These are phyloP conservation scores for Pyrocephalus nanus DNA, from an alignment of 2,797 vertebrate species.

Conservation along the genomic window DNA sequence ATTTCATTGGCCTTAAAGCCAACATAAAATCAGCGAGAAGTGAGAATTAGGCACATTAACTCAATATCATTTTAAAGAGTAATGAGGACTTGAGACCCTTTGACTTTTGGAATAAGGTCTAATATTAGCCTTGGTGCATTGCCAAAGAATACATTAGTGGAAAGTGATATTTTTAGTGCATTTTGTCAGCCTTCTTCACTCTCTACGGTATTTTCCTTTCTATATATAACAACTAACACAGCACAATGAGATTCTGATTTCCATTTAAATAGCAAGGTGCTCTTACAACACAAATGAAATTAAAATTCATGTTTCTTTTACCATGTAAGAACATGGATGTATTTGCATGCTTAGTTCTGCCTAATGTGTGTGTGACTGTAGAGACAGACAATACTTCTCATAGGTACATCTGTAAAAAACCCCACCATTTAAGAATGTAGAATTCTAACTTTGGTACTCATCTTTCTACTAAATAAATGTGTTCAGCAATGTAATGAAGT, in stretches of 20 bases:
- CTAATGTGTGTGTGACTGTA: neutral
- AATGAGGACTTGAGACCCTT: neutral
- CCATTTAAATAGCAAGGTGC: neutral
- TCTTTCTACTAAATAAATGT: neutral
- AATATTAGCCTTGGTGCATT: neutral
- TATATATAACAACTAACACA: neutral
- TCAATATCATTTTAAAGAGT: neutral
- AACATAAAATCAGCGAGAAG: neutral
- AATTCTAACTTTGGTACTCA: neutral
- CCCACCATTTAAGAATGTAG: neutral
- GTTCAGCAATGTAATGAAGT: neutral
- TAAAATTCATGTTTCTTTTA: neutral
- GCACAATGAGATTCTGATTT: neutral
- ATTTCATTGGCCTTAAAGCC: neutral
- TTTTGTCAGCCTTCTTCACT: neutral
- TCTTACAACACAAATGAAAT: neutral
- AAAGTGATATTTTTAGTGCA: constrained; percentile 13
- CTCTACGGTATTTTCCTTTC: neutral
- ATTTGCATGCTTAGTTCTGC: neutral
- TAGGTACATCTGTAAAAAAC: neutral
- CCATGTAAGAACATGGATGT: neutral
- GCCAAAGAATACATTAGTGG: constrained; percentile 20
- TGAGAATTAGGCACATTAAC: neutral
- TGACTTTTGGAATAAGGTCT: constrained; percentile 8
- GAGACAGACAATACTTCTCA: neutral